Conservation (phyloP, 1,140 invertebrate species). For the Plodia interpunctella region DNA sequence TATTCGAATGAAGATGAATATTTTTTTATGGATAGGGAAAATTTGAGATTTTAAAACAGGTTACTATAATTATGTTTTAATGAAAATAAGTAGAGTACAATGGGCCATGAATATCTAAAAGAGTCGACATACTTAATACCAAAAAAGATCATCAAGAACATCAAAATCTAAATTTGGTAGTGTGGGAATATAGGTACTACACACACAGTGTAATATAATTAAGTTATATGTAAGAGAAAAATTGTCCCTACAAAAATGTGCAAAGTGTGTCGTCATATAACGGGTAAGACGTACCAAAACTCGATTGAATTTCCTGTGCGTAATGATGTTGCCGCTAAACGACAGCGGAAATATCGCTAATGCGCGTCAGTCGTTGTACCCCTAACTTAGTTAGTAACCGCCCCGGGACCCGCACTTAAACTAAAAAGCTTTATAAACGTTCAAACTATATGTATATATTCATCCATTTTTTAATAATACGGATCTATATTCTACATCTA, state of each 20-base stretch:
- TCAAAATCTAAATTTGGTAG: too few species aligned
- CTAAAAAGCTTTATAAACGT: conserved; percentile 14
- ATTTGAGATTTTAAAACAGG: too few species aligned
- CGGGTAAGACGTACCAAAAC: conserved; percentile 35
- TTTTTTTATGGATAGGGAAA: too few species aligned
- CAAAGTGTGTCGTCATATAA: background rate
- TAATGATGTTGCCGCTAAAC: conserved; percentile 52
- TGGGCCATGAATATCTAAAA: too few species aligned
- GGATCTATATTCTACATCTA: too few species aligned
- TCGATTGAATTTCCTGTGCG: conserved; percentile 66
- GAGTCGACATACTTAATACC: too few species aligned
- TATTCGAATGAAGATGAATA: too few species aligned
- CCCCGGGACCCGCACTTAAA: background rate
- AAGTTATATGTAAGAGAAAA: too few species aligned
- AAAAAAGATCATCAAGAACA: too few species aligned
- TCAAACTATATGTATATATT: background rate
- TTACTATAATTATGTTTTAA: too few species aligned
- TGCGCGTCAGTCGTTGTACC: conserved; percentile 66
- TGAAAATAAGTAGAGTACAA: too few species aligned
- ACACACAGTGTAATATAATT: background rate
- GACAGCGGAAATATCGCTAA: conserved; percentile 63
- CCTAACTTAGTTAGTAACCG: conserved; percentile 44
- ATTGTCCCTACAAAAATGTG: background rate
- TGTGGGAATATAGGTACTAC: too few species aligned
- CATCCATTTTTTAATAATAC: background rate